Conservation (phyloP, 2,797 vertebrate genomes). For the Lindbergichthys nudifrons region DNA sequence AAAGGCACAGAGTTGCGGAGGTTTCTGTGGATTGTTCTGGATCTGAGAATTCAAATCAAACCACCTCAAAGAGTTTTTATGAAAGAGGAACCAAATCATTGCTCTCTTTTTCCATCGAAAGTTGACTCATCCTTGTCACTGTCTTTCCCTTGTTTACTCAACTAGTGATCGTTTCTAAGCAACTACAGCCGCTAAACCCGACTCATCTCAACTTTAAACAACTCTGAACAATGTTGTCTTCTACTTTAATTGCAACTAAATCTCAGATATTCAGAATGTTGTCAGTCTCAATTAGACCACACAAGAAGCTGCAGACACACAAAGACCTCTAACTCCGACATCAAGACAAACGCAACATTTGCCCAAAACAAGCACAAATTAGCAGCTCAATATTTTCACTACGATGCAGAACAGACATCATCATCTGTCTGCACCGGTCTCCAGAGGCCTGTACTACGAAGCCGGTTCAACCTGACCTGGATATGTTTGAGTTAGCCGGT, state of each 20-base stretch:
- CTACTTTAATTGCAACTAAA: background rate
- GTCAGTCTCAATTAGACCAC: background rate
- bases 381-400: slow-evolving; percentile 10
- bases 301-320: slow-evolving; percentile 3
- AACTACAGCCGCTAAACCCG: slow-evolving; percentile 13
- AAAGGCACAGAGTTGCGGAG: background rate
- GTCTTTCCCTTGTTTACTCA: slow-evolving; percentile 36
- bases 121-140: slow-evolving; percentile 30
- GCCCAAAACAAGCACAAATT: background rate
- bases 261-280: background rate
- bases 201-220: slow-evolving; percentile 11
- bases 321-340: background rate
- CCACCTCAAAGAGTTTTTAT: slow-evolving; percentile 3
- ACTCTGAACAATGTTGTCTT: background rate
- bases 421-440: slow-evolving; percentile 24
- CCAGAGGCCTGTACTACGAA: too few relatives aligned
- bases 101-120: slow-evolving; percentile 6
- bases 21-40: background rate
- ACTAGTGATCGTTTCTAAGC: slow-evolving; percentile 6
- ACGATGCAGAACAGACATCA: background rate
- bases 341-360: slow-evolving; percentile 22
- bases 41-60: slow-evolving; percentile 15
- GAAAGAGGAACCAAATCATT: background rate
- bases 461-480: too few relatives aligned
- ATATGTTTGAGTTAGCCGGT: too few relatives aligned